These are phyloP conservation scores for Sussaba pulchella DNA, from an alignment of 2,888 invertebrate species.

Conservation along the genomic window DNA sequence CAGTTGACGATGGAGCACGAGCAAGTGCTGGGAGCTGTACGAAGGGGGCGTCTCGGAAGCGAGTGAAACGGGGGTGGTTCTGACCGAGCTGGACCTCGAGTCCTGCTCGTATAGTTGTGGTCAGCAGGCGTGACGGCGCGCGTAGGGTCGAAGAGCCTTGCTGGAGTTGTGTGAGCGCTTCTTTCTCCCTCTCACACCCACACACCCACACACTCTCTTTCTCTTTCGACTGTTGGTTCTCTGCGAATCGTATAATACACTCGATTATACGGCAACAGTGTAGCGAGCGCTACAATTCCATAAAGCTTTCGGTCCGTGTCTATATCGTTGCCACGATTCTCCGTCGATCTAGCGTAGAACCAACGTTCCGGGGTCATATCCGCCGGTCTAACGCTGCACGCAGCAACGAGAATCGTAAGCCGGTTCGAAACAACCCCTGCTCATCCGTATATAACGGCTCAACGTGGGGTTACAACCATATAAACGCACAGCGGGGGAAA, in stretches of 20 bases:
- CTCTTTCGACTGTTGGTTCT: slow-evolving; percentile 44
- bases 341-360: slow-evolving; percentile 46
- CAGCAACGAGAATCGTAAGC: slow-evolving; percentile 62
- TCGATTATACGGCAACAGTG: slow-evolving; percentile 15
- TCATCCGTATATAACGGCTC: slow-evolving; percentile 71
- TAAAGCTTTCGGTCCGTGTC: slow-evolving; percentile 18
- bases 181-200: slow-evolving; percentile 41
- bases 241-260: slow-evolving; percentile 22
- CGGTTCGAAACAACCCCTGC: slow-evolving; percentile 45
- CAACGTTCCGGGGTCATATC: slow-evolving; percentile 47
- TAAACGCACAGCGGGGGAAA: slow-evolving; percentile 76
- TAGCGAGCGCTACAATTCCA: not conserved
- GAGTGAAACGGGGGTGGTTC: slow-evolving; percentile 66
- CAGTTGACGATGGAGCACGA: slow-evolving; percentile 51
- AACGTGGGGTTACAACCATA: slow-evolving; percentile 81
- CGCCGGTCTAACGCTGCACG: slow-evolving; percentile 23
- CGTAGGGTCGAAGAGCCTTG: slow-evolving; percentile 74
- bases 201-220: no score
- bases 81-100: slow-evolving; percentile 71
- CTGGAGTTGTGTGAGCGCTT: slow-evolving; percentile 63
- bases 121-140: slow-evolving; percentile 82
- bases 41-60: slow-evolving; percentile 56
- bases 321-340: slow-evolving; percentile 68
- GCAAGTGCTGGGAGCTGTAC: slow-evolving; percentile 57
- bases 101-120: slow-evolving; percentile 82